phyloP scores from a whole-genome alignment of 2,888 invertebrate genomes.

The Troides aeacus region DNA sequence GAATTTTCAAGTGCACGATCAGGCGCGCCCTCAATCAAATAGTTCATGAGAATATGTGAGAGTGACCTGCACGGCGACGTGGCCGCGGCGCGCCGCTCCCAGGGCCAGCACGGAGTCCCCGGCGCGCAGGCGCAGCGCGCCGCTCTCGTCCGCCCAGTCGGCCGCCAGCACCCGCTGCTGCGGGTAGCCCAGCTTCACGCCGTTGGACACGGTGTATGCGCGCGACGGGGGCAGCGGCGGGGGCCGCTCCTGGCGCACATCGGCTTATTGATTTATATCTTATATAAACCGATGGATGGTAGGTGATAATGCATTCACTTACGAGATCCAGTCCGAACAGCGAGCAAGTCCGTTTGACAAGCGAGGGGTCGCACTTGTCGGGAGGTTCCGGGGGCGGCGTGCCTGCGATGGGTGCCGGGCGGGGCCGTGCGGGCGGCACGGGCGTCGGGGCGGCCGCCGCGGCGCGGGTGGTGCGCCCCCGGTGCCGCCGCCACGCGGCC shows the following conservation, averaged over 20 bases:
- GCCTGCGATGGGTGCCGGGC: conserved; percentile 94
- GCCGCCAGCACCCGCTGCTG: conserved; percentile 95
- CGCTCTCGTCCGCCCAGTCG: conserved; percentile 82
- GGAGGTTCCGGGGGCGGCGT: conserved; percentile 92
- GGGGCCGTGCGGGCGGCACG: conserved; percentile 81
- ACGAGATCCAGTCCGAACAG: conserved; percentile 94
- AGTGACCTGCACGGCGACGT: conserved; percentile 87
- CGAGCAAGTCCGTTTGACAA: conserved; percentile 94
- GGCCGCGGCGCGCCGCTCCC: conserved; percentile 93
- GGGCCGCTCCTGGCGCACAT: conserved; percentile 85
- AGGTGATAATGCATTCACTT: conserved; percentile 41
- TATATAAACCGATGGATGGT: too few species aligned
- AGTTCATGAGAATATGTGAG: too few species aligned
- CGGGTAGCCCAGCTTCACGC: conserved; percentile 94
- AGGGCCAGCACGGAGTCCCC: conserved; percentile 93
- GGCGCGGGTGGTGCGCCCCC: conserved; percentile 62
- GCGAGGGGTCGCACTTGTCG: conserved; percentile 92
- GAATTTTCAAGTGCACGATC: too few species aligned
- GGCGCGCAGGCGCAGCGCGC: conserved; percentile 80
- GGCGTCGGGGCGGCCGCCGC: conserved; percentile 52
- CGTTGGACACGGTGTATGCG: conserved; percentile 93
- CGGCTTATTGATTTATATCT: background rate
- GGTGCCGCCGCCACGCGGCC: conserved; percentile 91
- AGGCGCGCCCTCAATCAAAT: too few species aligned
- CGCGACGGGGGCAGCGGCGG: conserved; percentile 95